Evolutionary conservation across 2,113 vertebrate species (phyloP), one percentile per base, ranked within the genome.

Genomic region (Australoheros scitulus): DNA sequence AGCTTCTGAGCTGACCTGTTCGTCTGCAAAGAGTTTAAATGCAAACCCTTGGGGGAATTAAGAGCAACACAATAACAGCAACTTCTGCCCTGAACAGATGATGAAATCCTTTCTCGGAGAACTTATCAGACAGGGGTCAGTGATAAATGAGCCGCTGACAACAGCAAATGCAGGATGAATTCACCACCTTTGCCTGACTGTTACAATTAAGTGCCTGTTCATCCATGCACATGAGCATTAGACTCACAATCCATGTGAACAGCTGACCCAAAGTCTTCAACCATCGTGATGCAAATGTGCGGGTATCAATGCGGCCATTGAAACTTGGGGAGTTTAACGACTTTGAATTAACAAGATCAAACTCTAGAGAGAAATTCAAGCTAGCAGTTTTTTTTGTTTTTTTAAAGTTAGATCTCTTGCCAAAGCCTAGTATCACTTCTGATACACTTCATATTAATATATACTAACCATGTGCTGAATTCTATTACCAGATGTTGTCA

Each of bases 371-470:
- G 41, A 68, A 68, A 68, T 26, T 0, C 5, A 2, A 50, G 26
- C 22, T 1, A 68, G 26, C 47, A 68, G 47, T 22, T 70, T 70
- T 11, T 11, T 13, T 13, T 43, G 13, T 43, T 43, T 43, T 43
- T 43, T 43, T 14, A 6, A 17, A 50, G 17, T 52, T 52, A 7
- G 11, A 55, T 72, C 7, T 72, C 68, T 61, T 56, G 17, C 5
- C 6, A 11, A 76, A 80, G 17, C 57, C n/a, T 20, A 63, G 32
- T 14, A 79, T 74, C 34, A 64, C 43, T 72, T 76, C 32, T 32
- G 64, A 77, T 77, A n/a, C 50, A 32, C 59, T 47, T 78, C 58
- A n/a, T n/a, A 56, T 61, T 80, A 77, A 83, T 80, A 72, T 59
- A 63, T 61, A 64, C 58, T 59, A 84, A 80, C 77, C 47, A n/a